These are phyloP conservation scores for Pangasius mekongensis DNA, from an alignment of 2,797 vertebrate genomes.

Conservation along the genomic window DNA sequence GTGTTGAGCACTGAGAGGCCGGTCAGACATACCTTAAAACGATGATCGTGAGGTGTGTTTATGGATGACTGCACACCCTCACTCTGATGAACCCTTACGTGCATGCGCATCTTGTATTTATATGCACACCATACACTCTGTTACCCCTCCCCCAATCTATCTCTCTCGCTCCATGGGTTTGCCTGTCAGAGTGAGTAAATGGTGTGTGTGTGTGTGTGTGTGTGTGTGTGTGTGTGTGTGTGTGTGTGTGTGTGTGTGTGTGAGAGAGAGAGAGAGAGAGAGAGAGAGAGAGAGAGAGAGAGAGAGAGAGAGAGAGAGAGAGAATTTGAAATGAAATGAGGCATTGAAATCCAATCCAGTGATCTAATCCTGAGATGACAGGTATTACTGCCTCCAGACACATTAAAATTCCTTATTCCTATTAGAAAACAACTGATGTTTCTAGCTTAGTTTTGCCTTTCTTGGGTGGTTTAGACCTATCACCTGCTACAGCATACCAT, in stretches of 20 bases:
- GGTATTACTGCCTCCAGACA: conserved; percentile 12
- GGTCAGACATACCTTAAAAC: conserved; percentile 24
- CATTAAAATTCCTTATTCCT: conserved; percentile 18
- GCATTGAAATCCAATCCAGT: conserved; percentile 27
- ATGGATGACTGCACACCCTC: conserved; percentile 33
- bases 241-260: too few relatives aligned
- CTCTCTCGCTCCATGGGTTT: conserved; percentile 36
- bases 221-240: conserved; percentile 27
- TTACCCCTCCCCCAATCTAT: conserved; percentile 28
- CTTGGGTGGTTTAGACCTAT: background rate
- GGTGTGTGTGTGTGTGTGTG: conserved; percentile 32
- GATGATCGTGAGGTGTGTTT: conserved; percentile 48
- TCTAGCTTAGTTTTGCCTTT: background rate
- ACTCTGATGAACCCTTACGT: conserved; percentile 11
- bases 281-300: conserved; percentile 3
- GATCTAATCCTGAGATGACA: conserved; percentile 21
- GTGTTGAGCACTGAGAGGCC: conserved; percentile 12
- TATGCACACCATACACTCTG: conserved; percentile 23
- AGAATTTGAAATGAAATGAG: conserved; percentile 59
- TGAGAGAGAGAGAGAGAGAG: too few relatives aligned
- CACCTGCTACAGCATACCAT: background rate
- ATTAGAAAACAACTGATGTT: background rate
- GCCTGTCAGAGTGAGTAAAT: conserved; percentile 52
- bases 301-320: background rate
- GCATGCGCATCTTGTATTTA: conserved; percentile 42